Evolutionary conservation across 2,797 vertebrate genomes (phyloP).

Genomic region (Rhodeus uyekii): DNA sequence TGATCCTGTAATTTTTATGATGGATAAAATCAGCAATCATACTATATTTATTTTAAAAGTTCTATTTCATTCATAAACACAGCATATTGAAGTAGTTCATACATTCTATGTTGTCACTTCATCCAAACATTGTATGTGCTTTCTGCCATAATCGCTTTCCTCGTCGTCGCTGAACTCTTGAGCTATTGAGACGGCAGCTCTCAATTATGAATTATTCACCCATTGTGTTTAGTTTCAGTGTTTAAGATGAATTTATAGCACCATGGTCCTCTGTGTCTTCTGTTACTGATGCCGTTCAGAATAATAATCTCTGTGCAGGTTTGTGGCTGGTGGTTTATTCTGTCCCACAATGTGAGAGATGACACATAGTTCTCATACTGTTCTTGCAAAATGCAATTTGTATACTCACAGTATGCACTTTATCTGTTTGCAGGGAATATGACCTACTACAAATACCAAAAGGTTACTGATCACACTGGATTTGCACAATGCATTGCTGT

Average conservation of each 20-base stretch:
- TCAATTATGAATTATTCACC: constrained; percentile 52
- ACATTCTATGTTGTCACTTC: neutral
- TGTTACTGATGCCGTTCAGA: constrained; percentile 5
- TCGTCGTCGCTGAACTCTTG: neutral
- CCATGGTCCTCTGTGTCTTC: constrained; percentile 3
- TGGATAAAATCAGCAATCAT: neutral
- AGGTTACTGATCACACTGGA: neutral
- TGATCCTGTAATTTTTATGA: too few species aligned
- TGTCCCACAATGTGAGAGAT: neutral
- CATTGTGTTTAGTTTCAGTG: neutral
- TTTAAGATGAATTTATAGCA: constrained; percentile 37
- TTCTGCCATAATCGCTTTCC: neutral
- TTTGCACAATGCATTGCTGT: neutral
- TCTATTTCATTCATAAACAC: neutral
- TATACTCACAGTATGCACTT: neutral
- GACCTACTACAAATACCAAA: neutral
- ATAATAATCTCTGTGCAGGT: neutral
- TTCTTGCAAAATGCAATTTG: neutral
- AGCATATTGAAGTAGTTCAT: neutral
- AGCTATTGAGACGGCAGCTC: neutral
- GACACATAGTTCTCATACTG: neutral
- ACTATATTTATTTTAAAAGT: neutral
- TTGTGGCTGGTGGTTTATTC: neutral
- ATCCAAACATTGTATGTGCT: too few species aligned
- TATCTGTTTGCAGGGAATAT: neutral